Base-by-base conservation (phyloP, 2,888 invertebrate species). In the Dimorphilus gyrociliatus region DNA sequence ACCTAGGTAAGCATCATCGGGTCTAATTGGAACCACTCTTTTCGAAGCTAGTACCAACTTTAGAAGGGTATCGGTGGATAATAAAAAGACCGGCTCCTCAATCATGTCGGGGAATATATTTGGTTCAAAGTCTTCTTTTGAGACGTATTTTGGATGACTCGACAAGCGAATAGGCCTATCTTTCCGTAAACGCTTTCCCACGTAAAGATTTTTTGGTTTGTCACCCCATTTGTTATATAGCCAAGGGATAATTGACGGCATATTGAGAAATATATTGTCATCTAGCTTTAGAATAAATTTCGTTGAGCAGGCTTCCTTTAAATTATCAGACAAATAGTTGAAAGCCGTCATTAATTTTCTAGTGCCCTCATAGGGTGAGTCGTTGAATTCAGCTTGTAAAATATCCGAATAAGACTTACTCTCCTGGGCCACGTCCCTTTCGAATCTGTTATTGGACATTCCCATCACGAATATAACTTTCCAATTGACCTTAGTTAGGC, bases 1-100 rank as follows among this genome's bases (percentile, higher is more conserved):
- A 4, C 40, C 44, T 4, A 45, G 16, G 23, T 37, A 46, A 12
- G 35, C 44, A 13, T 45, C 45, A 19, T 45, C 45, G 32, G 39
- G 31, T 6, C 37, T 33, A 17, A 45, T 35, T 0, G 37, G 39
- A 5, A 26, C 32, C 4, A 40, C 39, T 8, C 18, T 26, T 10
- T 8, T 21, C 21, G 8, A 27, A 15, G 25, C 29, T 3, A 25
- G 18, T n/a, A 15, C n/a, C 19, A 43, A 13, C n/a, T 15, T 25
- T 8, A 23, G 14, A 8, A 35, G 23, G n/a, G 30, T 28, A 28
- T 40, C 37, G 10, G 16, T 25, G 17, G 35, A 37, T 29, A 45
- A 39, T 13, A 45, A 25, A 30, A 41, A 45, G 8, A 37, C 35
- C 4, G 45, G 45, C 10, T 36, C 38, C 16, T 38, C 25, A 17